phyloP scores from a whole-genome alignment of 2,888 invertebrate genomes.

The Rhaphigaster nebulosa region DNA sequence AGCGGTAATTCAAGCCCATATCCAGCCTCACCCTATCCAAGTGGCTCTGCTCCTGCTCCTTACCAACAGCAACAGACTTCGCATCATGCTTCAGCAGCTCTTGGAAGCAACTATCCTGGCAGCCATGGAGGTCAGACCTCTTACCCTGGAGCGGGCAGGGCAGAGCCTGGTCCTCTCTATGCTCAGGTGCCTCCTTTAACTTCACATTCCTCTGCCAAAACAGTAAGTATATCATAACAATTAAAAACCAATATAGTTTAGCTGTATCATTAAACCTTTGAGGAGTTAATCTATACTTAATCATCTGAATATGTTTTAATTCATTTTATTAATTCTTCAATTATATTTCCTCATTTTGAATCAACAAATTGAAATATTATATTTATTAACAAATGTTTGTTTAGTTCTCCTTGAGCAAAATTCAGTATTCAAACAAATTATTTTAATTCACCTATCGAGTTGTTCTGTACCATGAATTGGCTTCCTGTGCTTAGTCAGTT shows the following conservation, averaged over 20 bases:
- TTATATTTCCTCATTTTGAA: not conserved
- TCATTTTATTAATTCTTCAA: not conserved
- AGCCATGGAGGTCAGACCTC: slow-evolving; percentile 61
- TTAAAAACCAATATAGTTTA: not conserved
- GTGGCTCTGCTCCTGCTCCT: slow-evolving; percentile 58
- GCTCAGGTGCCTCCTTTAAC: slow-evolving; percentile 60
- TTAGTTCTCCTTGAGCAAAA: too few relatives aligned
- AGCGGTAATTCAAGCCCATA: slow-evolving; percentile 61
- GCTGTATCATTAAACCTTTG: not conserved
- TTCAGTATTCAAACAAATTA: too few relatives aligned
- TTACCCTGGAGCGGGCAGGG: slow-evolving; percentile 61
- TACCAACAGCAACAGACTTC: slow-evolving; percentile 65
- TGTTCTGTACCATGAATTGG: too few relatives aligned
- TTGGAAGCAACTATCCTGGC: slow-evolving; percentile 61
- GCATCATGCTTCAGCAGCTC: slow-evolving; percentile 64
- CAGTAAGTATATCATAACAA: slow-evolving; percentile 47
- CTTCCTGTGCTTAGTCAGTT: too few relatives aligned
- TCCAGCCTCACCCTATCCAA: slow-evolving; percentile 64
- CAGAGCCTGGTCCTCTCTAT: slow-evolving; percentile 60
- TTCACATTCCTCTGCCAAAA: slow-evolving; percentile 60
- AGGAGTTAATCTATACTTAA: not conserved
- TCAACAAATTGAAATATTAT: too few relatives aligned
- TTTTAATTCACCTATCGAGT: too few relatives aligned
- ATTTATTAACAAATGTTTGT: too few relatives aligned
- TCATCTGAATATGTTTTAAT: not conserved